Percentiles rank a stretch among this genome's conserved stretches.
Evolutionary conservation across 2,797 vertebrate genomes (phyloP).

Genomic region (Crocodylus rhombifer): DNA sequence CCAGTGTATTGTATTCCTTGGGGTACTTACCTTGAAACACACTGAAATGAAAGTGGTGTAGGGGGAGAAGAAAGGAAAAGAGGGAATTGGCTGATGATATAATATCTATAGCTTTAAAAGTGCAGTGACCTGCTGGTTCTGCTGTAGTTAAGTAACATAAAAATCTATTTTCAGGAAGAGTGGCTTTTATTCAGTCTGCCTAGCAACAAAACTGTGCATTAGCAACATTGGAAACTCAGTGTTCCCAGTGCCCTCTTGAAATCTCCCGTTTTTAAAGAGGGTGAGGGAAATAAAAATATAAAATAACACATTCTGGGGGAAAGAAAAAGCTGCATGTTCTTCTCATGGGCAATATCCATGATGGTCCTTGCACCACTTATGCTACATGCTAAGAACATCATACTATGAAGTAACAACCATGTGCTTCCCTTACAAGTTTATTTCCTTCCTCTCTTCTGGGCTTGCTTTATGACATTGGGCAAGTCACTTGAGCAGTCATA

Average conservation of each 20-base stretch:
- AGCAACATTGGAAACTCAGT: not conserved
- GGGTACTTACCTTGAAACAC: not conserved
- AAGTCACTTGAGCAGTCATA: not conserved
- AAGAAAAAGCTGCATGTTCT: too few species aligned
- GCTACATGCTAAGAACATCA: not conserved
- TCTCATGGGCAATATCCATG: not conserved
- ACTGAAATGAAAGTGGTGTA: not conserved
- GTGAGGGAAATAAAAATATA: conserved; percentile 31
- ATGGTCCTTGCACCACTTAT: not conserved
- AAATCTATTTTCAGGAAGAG: not conserved
- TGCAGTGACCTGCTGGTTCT: not conserved
- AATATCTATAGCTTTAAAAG: not conserved
- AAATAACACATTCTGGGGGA: not conserved
- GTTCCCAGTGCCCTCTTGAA: not conserved
- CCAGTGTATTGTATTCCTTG: rapidly evolving
- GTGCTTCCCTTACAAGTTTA: not conserved
- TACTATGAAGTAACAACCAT: not conserved
- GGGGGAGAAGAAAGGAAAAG: not conserved
- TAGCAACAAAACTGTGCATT: conserved; percentile 9
- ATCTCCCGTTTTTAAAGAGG: conserved; percentile 25
- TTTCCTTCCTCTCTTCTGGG: not conserved
- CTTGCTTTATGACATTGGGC: not conserved
- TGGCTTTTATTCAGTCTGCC: not conserved
- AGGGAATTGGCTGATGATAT: not conserved
- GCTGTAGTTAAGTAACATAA: not conserved